phyloP scores from a whole-genome alignment of 1,140 invertebrate genomes.

The Drosophila elegans region DNA sequence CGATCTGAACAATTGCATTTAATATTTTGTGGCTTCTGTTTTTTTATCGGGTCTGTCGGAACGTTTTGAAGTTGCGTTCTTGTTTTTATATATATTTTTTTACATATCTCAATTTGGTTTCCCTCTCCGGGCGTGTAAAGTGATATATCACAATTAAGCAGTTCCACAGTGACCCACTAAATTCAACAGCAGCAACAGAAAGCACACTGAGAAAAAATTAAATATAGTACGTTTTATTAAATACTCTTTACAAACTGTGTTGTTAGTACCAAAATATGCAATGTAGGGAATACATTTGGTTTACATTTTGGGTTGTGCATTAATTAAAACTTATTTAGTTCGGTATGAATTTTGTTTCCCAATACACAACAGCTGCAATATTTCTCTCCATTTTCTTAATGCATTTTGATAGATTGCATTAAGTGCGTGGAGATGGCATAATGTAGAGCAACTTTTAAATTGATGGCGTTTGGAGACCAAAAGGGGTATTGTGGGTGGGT shows the following conservation, averaged over 20 bases:
- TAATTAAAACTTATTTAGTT: too few species aligned
- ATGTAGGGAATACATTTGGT: too few species aligned
- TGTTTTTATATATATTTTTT: neutral
- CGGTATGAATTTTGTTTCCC: neutral
- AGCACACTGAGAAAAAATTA: neutral
- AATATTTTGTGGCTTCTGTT: conserved; percentile 33
- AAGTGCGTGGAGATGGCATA: conserved; percentile 32
- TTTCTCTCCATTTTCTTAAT: conserved; percentile 54
- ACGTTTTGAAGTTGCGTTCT: conserved; percentile 35
- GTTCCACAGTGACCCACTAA: conserved; percentile 69
- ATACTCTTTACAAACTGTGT: neutral
- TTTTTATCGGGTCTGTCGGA: conserved; percentile 31
- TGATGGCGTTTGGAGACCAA: conserved; percentile 44
- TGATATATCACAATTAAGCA: conserved; percentile 79
- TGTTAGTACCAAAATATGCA: too few species aligned
- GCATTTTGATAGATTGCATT: conserved; percentile 80
- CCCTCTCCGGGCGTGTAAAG: conserved; percentile 38
- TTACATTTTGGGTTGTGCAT: too few species aligned
- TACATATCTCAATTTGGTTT: conserved; percentile 22
- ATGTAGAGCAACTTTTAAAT: conserved; percentile 70
- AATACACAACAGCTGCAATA: conserved; percentile 28
- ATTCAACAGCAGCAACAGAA: conserved; percentile 9
- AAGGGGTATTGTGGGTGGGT: conserved; percentile 25
- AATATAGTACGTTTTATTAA: neutral
- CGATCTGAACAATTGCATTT: conserved; percentile 31